phyloP scores from a whole-genome alignment of 2,888 invertebrate species.

The Chromoteleia sp. region DNA sequence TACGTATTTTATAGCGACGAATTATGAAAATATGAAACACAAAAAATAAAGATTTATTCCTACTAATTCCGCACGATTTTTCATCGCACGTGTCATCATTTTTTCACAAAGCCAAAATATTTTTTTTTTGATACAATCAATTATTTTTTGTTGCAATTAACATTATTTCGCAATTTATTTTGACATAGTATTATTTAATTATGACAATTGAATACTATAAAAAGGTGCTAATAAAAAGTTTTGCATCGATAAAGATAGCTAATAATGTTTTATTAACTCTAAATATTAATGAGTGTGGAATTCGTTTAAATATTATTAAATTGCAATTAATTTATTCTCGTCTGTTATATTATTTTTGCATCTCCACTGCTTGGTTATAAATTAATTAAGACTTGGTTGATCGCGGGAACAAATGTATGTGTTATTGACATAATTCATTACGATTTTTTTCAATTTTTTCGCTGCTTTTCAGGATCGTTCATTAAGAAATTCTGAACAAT shows the following conservation, averaged over 20 bases:
- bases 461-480: neutral
- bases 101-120: constrained; percentile 7
- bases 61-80: neutral
- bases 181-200: neutral
- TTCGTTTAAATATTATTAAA: neutral
- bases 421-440: neutral
- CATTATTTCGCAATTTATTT: neutral
- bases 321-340: neutral
- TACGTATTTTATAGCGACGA: constrained; percentile 16
- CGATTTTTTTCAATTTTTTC: neutral
- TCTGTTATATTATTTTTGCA: constrained; percentile 8
- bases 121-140: neutral
- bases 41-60: constrained; percentile 33
- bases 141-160: neutral
- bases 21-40: constrained; percentile 17
- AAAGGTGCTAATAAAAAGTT: neutral
- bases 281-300: constrained; percentile 1
- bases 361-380: neutral
- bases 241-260: neutral
- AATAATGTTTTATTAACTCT: neutral
- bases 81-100: neutral
- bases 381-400: constrained; percentile 6
- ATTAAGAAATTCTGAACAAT: too few relatives aligned
- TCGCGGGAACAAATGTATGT: constrained; percentile 1
- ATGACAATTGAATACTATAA: neutral